A percentile compares a stretch with the other conserved stretches of the same genome.
Evolutionary conservation across 1,140 invertebrate genomes (phyloP).

Genomic region (Planococcus citri): DNA sequence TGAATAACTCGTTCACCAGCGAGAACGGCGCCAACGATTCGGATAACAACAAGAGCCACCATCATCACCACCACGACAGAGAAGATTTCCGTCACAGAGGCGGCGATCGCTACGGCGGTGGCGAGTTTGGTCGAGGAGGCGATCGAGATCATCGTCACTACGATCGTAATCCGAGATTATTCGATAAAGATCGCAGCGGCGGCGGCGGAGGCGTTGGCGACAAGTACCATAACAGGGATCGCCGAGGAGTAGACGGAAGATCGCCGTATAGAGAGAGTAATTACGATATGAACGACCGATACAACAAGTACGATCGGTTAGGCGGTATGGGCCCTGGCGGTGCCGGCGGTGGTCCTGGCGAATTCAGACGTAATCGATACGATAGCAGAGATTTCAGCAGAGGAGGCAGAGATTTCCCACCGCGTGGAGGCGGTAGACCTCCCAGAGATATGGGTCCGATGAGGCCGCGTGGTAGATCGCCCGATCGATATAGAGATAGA

Average conservation of each 20-base stretch:
- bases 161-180: not conserved
- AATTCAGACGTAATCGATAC: not conserved
- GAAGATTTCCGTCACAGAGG: not conserved
- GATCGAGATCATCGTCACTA: not conserved
- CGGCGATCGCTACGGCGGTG: not conserved
- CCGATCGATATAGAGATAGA: not conserved
- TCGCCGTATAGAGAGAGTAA: not conserved
- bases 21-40: not conserved
- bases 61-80: not conserved
- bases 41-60: not conserved
- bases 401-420: not conserved
- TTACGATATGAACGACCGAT: not conserved
- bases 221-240: not conserved
- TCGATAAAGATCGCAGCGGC: not conserved
- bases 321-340: not conserved
- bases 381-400: not conserved
- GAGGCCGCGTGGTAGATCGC: not conserved
- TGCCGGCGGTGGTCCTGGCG: not conserved
- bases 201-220: not conserved
- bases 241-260: not conserved
- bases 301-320: not conserved
- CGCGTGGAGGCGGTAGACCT: not conserved
- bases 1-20: not conserved
- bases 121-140: not conserved
- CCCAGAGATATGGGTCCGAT: not conserved